phyloP scores from a whole-genome alignment of 2,113 vertebrate genomes.

The Nibea coibor region DNA sequence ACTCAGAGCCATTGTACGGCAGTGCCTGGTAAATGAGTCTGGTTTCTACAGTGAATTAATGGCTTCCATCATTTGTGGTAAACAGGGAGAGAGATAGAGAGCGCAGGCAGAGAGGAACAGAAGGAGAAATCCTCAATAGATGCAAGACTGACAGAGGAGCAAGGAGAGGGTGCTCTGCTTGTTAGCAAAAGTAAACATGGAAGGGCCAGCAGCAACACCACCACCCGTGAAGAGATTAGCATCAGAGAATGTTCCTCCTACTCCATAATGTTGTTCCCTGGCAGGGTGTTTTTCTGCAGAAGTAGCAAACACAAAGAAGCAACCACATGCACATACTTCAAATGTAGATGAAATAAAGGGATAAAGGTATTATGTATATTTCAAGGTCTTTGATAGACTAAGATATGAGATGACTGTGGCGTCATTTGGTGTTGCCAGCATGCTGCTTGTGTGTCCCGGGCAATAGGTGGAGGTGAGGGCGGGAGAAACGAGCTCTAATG shows the following conservation, averaged over 20 bases:
- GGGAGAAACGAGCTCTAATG: neutral
- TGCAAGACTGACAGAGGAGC: constrained; percentile 18
- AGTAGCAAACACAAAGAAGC: neutral
- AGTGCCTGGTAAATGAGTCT: neutral
- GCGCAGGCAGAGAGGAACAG: constrained; percentile 7
- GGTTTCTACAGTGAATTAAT: constrained; percentile 6
- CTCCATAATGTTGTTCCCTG: neutral
- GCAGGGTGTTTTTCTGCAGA: neutral
- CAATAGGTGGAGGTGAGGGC: no score
- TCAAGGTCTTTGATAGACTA: neutral
- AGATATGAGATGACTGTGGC: no score
- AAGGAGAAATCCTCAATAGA: constrained; percentile 20
- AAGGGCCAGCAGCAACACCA: constrained; percentile 21
- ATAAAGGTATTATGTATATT: neutral
- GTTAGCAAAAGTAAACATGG: constrained; percentile 40
- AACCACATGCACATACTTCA: neutral
- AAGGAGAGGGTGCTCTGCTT: constrained; percentile 33
- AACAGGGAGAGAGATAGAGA: constrained; percentile 3
- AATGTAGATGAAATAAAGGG: neutral
- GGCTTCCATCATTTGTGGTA: neutral
- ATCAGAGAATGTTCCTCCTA: constrained; percentile 17
- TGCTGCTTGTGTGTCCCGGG: neutral
- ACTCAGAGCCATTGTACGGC: neutral
- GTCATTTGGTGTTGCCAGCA: neutral
- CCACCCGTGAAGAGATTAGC: constrained; percentile 23